These are phyloP conservation scores for Jacana jacana DNA, from an alignment of 2,113 vertebrate genomes.

Conservation along the genomic window DNA sequence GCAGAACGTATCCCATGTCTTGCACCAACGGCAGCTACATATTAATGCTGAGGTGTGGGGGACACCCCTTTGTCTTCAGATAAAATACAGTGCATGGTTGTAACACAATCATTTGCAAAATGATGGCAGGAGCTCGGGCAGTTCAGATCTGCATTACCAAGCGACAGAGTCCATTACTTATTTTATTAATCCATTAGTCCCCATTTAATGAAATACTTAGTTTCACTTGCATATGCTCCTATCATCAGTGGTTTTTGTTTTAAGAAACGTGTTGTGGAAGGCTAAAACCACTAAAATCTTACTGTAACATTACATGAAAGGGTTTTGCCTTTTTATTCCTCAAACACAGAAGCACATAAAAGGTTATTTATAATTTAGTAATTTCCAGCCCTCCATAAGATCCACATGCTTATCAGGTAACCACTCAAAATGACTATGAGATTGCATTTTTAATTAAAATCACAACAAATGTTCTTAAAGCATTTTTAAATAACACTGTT, in stretches of 20 bases:
- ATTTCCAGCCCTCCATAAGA: not conserved
- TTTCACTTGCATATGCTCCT: not conserved
- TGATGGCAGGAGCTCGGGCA: not conserved
- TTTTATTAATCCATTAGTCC: not conserved
- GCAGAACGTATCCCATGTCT: not conserved
- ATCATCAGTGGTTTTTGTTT: not conserved
- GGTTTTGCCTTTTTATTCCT: not conserved
- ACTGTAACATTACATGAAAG: not conserved
- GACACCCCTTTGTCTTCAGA: not conserved
- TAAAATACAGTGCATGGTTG: not conserved
- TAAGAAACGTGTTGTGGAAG: not conserved
- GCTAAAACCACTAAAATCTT: not conserved
- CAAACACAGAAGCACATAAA: not conserved
- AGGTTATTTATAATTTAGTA: not conserved
- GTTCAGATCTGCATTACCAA: not conserved
- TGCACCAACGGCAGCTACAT: fast-evolving
- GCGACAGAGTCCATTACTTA: not conserved
- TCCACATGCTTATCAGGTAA: not conserved
- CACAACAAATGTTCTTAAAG: not conserved
- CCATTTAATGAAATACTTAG: not conserved
- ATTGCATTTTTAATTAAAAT: slow-evolving; percentile 23
- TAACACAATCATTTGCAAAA: not conserved
- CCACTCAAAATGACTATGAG: not conserved
- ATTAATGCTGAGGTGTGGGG: not conserved
- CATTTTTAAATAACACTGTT: not conserved